Percentiles rank a stretch among this genome's conserved stretches.
These are phyloP conservation scores for Malurus cyaneus DNA, from an alignment of 2,113 vertebrate species.

Conservation along the genomic window DNA sequence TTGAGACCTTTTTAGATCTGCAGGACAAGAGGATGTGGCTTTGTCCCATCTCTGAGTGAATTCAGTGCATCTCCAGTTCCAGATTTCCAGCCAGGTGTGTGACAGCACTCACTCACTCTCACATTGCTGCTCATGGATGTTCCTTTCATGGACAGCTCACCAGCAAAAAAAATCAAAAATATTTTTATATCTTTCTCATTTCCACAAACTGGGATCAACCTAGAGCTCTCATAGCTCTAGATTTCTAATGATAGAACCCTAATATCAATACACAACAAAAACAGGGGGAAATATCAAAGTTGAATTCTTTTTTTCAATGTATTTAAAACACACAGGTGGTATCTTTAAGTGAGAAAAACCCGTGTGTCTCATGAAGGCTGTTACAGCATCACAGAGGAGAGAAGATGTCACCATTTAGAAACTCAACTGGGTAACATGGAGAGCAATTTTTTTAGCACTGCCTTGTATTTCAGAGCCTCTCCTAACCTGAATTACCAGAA, in stretches of 20 bases:
- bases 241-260: not conserved
- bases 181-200: not conserved
- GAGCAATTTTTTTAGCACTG: not conserved
- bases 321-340: not conserved
- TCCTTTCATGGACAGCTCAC: not conserved
- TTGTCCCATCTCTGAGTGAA: not conserved
- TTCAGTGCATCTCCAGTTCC: not conserved
- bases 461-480: not conserved
- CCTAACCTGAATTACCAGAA: constrained; percentile 19
- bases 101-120: not conserved
- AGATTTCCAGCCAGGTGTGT: not conserved
- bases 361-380: not conserved
- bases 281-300: not conserved
- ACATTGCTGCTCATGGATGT: not conserved
- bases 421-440: not conserved
- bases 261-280: not conserved
- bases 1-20: not conserved
- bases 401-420: not conserved
- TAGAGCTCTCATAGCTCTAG: not conserved
- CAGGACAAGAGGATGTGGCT: not conserved
- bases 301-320: not conserved
- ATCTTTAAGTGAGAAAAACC: not conserved
- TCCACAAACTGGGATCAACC: not conserved
- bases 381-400: not conserved
- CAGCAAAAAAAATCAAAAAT: not conserved